Evolutionary conservation across 2,797 vertebrate species (phyloP), one percentile per base, ranked within the genome.

Genomic region (Pelodytes ibericus): DNA sequence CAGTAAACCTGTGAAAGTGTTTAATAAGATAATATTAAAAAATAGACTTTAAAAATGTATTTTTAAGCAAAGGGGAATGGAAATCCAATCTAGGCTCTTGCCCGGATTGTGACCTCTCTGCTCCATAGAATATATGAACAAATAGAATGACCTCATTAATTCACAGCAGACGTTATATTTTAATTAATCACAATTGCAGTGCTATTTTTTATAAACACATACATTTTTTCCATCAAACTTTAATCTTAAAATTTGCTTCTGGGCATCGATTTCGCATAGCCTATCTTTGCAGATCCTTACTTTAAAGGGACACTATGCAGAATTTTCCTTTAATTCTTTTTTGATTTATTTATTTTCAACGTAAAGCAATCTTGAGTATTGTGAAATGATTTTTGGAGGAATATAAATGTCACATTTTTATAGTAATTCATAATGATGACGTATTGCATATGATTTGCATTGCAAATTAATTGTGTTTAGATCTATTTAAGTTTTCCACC

Each of bases 1-100:
- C 61, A 65, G 36, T 72, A 77, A 72, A 77, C 75, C 51, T 72
- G 68, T 60, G 51, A 77, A 60, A 71, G 75, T 77, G 75, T 77
- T 77, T 71, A 77, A 72, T 77, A 77, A 70, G 75, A 77, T 71
- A 72, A 65, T 77, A 77, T 71, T 77, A 71, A 77, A 65, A 77
- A 65, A 47, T 67, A 63, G 71, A 77, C 74, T 71, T 58, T 77
- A 61, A 71, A 77, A 47, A 77, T 77, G 68, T 59, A 71, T 77
- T 77, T 77, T 47, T 69, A 65, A 71, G 61, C 72, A 71, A 60
- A 71, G 68, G 72, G 68, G 60, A 66, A 77, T 64, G 75, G 49
- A 72, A 77, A 63, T 63, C 66, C 74, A 63, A 33, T 60, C 51
- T 57, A 56, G 53, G 56, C 60, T 25, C 33, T 26, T 76, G 74